phyloP scores from a whole-genome alignment of 1,140 invertebrate species.

The Camponotus pennsylvanicus region DNA sequence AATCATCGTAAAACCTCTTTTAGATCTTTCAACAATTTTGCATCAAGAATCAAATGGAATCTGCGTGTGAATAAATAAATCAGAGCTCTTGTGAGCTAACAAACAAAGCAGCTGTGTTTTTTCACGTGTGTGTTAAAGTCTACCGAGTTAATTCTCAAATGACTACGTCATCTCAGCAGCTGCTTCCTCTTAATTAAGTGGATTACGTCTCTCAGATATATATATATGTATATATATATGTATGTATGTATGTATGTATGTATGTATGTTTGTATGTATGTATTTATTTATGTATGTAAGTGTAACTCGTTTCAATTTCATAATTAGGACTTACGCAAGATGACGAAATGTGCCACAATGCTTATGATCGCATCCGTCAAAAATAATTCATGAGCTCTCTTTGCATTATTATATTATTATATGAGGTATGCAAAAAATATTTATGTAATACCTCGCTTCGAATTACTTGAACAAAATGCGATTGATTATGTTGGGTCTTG shows the following conservation, averaged over 20 bases:
- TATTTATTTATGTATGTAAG: no score
- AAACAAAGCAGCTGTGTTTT: neutral
- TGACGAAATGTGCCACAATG: neutral
- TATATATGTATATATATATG: neutral
- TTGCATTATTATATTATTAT: neutral
- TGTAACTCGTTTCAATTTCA: neutral
- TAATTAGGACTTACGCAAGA: slow-evolving; percentile 36
- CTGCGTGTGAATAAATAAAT: neutral
- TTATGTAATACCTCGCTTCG: neutral
- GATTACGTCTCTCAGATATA: neutral
- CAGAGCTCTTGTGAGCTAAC: neutral
- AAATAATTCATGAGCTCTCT: slow-evolving; percentile 21
- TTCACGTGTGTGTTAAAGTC: slow-evolving; percentile 1
- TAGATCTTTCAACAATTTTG: neutral
- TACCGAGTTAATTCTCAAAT: slow-evolving; percentile 2
- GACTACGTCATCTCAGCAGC: neutral
- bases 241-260: no score
- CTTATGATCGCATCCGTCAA: neutral
- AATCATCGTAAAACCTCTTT: neutral
- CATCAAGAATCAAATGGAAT: neutral
- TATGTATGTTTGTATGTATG: no score
- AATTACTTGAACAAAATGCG: neutral
- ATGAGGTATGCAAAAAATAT: neutral
- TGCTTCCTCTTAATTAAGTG: neutral
- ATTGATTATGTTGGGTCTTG: neutral